Evolutionary conservation across 2,888 invertebrate genomes (phyloP).

Genomic region (Griposia aprilina): DNA sequence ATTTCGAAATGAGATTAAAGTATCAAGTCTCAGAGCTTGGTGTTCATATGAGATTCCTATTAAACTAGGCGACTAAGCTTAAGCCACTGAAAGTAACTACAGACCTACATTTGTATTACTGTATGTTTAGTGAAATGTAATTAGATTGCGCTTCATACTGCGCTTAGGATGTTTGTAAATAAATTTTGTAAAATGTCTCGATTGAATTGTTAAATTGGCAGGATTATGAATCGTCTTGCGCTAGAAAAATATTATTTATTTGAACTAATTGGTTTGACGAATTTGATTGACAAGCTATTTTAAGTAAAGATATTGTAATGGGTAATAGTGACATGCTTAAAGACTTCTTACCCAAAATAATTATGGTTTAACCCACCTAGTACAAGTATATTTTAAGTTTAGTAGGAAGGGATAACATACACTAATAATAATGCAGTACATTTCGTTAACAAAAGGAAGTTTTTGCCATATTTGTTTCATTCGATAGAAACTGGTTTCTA

Average conservation of each 20-base stretch:
- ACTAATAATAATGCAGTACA: neutral
- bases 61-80: constrained; percentile 69
- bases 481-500: neutral
- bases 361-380: constrained; percentile 15
- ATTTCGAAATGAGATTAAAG: constrained; percentile 61
- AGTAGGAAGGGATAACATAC: neutral
- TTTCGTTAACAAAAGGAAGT: neutral
- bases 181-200: constrained; percentile 60
- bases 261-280: neutral
- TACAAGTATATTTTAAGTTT: constrained; percentile 27
- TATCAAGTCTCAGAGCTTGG: constrained; percentile 59
- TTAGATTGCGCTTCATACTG: constrained; percentile 58
- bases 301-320: neutral
- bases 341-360: neutral
- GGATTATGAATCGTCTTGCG: constrained; percentile 44
- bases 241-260: neutral
- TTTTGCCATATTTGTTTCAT: no score
- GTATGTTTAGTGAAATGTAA: constrained; percentile 66
- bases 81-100: constrained; percentile 76
- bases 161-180: constrained; percentile 66
- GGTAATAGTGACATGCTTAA: neutral
- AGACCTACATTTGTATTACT: constrained; percentile 68
- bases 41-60: constrained; percentile 69
- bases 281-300: neutral
- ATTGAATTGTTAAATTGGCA: constrained; percentile 29